These are phyloP conservation scores for Ostrea denselamellosa DNA, from an alignment of 1,140 invertebrate species.

Conservation along the genomic window DNA sequence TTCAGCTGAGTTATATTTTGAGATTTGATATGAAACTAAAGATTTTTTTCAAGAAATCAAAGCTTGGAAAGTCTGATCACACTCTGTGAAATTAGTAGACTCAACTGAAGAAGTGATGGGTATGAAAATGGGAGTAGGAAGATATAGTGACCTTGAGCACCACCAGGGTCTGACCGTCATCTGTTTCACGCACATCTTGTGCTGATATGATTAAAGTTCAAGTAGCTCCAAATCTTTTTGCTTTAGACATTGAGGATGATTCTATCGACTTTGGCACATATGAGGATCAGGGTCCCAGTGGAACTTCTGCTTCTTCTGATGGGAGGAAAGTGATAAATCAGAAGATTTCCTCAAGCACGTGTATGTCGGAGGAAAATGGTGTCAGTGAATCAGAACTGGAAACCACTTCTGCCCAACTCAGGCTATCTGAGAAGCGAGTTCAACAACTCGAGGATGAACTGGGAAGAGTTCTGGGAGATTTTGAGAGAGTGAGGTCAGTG, in stretches of 20 bases:
- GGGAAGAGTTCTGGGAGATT: conserved; percentile 63
- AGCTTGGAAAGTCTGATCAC: too few relatives aligned
- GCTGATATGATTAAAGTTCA: not conserved
- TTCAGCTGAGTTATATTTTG: too few relatives aligned
- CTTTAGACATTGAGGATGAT: conserved; percentile 29
- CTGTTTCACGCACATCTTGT: too few relatives aligned
- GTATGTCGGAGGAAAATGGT: not conserved
- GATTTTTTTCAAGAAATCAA: too few relatives aligned
- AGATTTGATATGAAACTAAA: too few relatives aligned
- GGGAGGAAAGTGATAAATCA: not conserved
- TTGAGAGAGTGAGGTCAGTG: conserved; percentile 71
- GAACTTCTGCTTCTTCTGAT: not conserved
- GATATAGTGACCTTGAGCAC: too few relatives aligned
- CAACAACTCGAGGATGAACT: conserved; percentile 63
- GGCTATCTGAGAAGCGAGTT: conserved; percentile 54
- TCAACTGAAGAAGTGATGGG: too few relatives aligned
- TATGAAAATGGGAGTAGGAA: too few relatives aligned
- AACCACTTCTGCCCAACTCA: conserved; percentile 41
- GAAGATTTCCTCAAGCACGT: not conserved
- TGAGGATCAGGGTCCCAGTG: not conserved
- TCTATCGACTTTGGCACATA: not conserved
- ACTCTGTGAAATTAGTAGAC: too few relatives aligned
- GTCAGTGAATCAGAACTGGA: conserved; percentile 47
- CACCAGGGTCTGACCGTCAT: too few relatives aligned
- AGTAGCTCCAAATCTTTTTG: not conserved